phyloP scores from a whole-genome alignment of 2,888 invertebrate genomes.

The Magallana nippona region DNA sequence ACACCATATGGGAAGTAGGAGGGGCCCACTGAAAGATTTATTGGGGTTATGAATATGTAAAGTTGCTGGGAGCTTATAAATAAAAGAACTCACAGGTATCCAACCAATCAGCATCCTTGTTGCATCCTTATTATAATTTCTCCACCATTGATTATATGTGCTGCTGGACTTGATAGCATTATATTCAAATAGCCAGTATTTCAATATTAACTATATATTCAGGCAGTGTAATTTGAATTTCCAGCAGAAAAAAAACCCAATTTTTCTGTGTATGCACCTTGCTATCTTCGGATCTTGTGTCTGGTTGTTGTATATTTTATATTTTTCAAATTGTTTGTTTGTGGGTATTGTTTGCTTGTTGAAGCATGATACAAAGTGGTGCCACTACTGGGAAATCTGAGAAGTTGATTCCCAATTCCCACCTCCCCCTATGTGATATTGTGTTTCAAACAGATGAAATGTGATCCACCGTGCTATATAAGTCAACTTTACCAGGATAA shows the following conservation, averaged over 20 bases:
- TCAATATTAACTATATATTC: neutral
- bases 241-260: neutral
- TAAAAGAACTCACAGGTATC: neutral
- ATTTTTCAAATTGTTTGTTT: too few relatives aligned
- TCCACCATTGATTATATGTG: neutral
- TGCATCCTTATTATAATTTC: neutral
- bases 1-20: conserved; percentile 20
- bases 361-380: neutral
- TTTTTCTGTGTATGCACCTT: neutral
- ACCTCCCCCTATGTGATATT: neutral
- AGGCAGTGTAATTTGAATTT: neutral
- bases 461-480: neutral
- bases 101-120: neutral
- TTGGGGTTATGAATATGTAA: neutral
- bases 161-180: neutral
- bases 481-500: neutral
- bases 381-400: neutral
- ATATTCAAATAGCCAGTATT: neutral
- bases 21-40: conserved; percentile 4
- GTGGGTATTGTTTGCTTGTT: neutral
- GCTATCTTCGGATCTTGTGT: neutral
- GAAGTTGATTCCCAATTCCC: neutral
- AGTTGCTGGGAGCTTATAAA: neutral
- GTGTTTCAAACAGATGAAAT: conserved; percentile 5
- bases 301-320: too few relatives aligned